Percentiles rank a stretch among this genome's conserved stretches.
Evolutionary conservation across 2,797 vertebrate genomes (phyloP).

Genomic region (Petrocephalus sullivani): DNA sequence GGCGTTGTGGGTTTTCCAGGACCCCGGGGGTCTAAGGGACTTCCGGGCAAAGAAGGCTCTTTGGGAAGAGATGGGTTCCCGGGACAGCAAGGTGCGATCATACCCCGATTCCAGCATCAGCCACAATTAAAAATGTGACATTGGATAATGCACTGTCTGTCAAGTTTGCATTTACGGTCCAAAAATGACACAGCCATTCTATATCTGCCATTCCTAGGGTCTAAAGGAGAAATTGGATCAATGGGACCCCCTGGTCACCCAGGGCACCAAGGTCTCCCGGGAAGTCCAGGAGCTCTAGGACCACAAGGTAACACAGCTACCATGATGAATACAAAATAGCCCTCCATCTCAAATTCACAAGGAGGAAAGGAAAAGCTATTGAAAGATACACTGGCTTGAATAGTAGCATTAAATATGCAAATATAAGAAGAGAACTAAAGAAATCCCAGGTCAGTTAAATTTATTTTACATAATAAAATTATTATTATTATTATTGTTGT

Average conservation of each 20-base stretch:
- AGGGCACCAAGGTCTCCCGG: conserved; percentile 64
- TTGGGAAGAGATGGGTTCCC: conserved; percentile 73
- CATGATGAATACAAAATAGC: not conserved
- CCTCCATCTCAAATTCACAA: not conserved
- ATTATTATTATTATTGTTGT: not conserved
- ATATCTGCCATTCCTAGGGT: conserved; percentile 55
- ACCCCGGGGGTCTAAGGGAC: conserved; percentile 67
- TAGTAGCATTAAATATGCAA: not conserved
- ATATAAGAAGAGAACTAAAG: not conserved
- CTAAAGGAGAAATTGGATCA: conserved; percentile 92
- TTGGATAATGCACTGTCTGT: not conserved
- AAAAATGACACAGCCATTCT: not conserved
- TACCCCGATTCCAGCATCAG: not conserved
- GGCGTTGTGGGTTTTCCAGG: conserved; percentile 12
- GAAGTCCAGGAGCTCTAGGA: conserved; percentile 70
- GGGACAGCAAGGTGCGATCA: conserved; percentile 73
- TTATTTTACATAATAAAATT: not conserved
- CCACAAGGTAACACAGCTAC: conserved; percentile 66
- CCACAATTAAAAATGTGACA: not conserved
- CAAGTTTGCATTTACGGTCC: not conserved
- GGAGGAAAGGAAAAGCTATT: not conserved
- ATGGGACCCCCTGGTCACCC: conserved; percentile 81
- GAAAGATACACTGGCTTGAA: not conserved
- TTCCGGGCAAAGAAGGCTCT: conserved; percentile 65
- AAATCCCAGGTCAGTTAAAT: not conserved